Evolutionary conservation across 2,113 vertebrate genomes (phyloP).

Genomic region (Syrmaticus mikado): DNA sequence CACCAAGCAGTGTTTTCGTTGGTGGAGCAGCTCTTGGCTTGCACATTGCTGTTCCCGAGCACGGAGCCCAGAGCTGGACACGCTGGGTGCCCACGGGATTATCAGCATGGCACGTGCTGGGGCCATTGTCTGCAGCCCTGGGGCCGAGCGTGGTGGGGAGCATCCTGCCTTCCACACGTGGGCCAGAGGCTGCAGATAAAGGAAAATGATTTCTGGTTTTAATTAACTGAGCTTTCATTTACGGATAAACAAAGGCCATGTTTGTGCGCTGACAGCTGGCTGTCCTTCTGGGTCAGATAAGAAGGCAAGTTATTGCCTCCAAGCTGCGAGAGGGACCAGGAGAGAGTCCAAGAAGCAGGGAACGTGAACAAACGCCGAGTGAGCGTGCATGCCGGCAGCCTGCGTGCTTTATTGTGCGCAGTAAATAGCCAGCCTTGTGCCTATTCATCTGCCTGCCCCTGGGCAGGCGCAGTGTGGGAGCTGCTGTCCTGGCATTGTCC

Average conservation of each 20-base stretch:
- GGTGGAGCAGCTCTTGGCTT: background rate
- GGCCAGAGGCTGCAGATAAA: conserved; percentile 64
- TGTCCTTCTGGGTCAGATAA: conserved; percentile 71
- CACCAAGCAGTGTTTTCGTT: rapidly evolving
- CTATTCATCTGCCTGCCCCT: background rate
- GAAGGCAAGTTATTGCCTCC: conserved; percentile 49
- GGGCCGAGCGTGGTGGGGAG: background rate
- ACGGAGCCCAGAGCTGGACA: rapidly evolving
- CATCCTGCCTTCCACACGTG: background rate
- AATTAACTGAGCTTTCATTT: conserved; percentile 65
- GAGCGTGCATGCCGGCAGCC: background rate
- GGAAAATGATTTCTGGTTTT: conserved; percentile 50
- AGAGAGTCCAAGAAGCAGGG: conserved; percentile 9
- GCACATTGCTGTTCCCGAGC: background rate
- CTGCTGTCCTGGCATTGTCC: background rate
- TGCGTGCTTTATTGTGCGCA: background rate
- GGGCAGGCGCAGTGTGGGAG: background rate
- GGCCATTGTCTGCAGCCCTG: background rate
- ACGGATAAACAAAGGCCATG: conserved; percentile 62
- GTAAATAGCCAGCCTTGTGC: background rate
- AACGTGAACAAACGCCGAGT: background rate
- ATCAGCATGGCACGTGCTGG: background rate
- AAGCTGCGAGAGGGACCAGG: conserved; percentile 37
- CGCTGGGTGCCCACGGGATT: background rate
- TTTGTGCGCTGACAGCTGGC: conserved; percentile 66